Base-by-base conservation (phyloP, 2,888 invertebrate species). In the Leucoma salicis region DNA sequence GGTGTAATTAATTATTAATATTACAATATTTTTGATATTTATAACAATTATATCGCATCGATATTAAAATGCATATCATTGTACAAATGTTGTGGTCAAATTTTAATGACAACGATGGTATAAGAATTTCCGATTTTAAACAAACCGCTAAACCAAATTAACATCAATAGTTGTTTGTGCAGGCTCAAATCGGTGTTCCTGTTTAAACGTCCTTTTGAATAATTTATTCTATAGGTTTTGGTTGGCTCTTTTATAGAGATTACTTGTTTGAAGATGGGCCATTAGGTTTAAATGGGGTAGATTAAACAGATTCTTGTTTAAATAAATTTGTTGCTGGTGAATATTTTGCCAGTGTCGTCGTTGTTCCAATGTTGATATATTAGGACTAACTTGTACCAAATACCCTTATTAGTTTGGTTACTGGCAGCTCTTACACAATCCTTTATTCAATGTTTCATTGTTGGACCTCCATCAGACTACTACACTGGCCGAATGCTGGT, bases 141-240 rank as follows among this genome's bases (percentile, higher is more conserved):
- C 52, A 48, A 50, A 53, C 39, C 46, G 35, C 49, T 42, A 45
- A 50, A 50, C 44, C 40, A 34, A 57, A 60, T 63, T 54, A 54
- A 49, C 56, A 46, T 53, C 35, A 47, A 53, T 52, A 46, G 45
- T 48, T 53, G 47, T 53, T 51, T 53, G 46, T 46, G 15, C 29
- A 35, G 11, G 31, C 32, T 47, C 25, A 43, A 58, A 44, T 40
- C 12, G 42, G 34, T 39, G 31, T 39, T 39, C 32, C 29, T 35
- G 27, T 46, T 46, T 38, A 31, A 33, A 33, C 11, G 24, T 8
- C 21, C 13, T 41, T 55, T 40, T 47, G 47, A 45, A 56, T 57
- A 57, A 57, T 53, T 46, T 43, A 49, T 53, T 41, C 31, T 14
- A 51, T 49, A 16, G 39, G 44, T 42, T 42, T 25, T 32, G 7